Base-by-base conservation (phyloP, 2,113 vertebrate species). In the Carollia perspicillata region DNA sequence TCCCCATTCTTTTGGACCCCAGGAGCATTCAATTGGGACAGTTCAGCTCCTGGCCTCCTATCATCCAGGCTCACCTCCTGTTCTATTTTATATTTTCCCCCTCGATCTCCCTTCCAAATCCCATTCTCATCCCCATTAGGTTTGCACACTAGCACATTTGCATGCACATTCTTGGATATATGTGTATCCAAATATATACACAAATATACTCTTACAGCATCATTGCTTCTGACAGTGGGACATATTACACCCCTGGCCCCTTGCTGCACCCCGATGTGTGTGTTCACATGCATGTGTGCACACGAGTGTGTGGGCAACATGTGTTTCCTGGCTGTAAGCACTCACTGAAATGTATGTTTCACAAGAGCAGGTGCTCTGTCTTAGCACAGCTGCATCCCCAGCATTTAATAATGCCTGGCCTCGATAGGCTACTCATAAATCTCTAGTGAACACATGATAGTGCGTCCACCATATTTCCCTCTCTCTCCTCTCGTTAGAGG, bases 201-300 rank as follows among this genome's bases (percentile, higher is more conserved):
- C 30, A 11, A 2, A 6, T 44, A 22, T 16, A 4, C 37, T 23
- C 0, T 0, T 5, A 13, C 1, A 8, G 14, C 85, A 4, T 37
- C 65, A 2, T 44, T 44, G 40, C 33, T 37, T 75, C 74, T 63
- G 42, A 77, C 1, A 3, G 13, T 68, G 23, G 58, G 5, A 33
- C n/a, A 14, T n/a, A 1, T 68, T 23, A 40, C 26, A 72, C 4
- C 30, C 44, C 17, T 7, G 37, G 37, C n/a, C 30, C 37, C 6
- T 37, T 10, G 23, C 37, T 47, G 12, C 5, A 53, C 14, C 20
- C 16, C 3, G 2, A 10, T 10, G 8, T 16, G 40, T 8, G 44
- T 13, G 84, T 1, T 1, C 7, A 3, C 33, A 20, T 1, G 23
- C 9, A 4, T 20, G 8, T 4, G 42, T 23, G 35, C 3, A 30